phyloP scores from a whole-genome alignment of 2,888 invertebrate species.

The Drosophila histrio region DNA sequence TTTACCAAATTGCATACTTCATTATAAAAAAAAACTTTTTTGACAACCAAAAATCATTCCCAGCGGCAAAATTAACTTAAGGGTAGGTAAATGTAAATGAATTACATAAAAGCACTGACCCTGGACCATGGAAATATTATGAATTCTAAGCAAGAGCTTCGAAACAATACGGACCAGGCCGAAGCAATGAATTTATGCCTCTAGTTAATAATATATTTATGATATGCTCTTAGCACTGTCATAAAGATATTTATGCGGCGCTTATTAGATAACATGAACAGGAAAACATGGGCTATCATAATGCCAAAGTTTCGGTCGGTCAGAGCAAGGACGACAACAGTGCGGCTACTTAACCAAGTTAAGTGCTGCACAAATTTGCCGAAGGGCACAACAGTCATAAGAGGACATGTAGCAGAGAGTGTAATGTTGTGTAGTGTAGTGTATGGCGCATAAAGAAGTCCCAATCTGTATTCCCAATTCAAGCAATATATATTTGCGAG shows the following conservation, averaged over 20 bases:
- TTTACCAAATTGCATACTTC: conserved; percentile 22
- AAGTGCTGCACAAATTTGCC: conserved; percentile 69
- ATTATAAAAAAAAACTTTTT: conserved; percentile 12
- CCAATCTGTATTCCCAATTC: conserved; percentile 15
- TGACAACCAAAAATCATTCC: not conserved
- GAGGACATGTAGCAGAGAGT: conserved; percentile 37
- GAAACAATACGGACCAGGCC: no score
- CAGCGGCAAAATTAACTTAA: not conserved
- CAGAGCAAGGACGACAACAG: conserved; percentile 30
- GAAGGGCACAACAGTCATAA: conserved; percentile 38
- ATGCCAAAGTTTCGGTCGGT: conserved; percentile 37
- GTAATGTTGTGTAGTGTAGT: conserved; percentile 44
- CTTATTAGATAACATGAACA: conserved; percentile 68
- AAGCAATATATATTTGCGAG: conserved; percentile 73
- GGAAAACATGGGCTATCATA: conserved; percentile 34
- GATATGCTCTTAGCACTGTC: conserved; percentile 38
- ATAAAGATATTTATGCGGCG: conserved; percentile 50
- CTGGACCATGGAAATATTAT: not conserved
- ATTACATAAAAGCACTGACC: not conserved
- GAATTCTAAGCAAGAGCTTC: not conserved
- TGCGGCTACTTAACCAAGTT: conserved; percentile 60
- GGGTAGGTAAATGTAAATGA: conserved; percentile 1
- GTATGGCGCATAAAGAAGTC: conserved; percentile 37
- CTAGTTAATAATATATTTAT: conserved; percentile 44
- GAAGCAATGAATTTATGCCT: conserved; percentile 16